Base-by-base conservation (phyloP, 1,140 invertebrate species). In the Dreissena polymorpha region DNA sequence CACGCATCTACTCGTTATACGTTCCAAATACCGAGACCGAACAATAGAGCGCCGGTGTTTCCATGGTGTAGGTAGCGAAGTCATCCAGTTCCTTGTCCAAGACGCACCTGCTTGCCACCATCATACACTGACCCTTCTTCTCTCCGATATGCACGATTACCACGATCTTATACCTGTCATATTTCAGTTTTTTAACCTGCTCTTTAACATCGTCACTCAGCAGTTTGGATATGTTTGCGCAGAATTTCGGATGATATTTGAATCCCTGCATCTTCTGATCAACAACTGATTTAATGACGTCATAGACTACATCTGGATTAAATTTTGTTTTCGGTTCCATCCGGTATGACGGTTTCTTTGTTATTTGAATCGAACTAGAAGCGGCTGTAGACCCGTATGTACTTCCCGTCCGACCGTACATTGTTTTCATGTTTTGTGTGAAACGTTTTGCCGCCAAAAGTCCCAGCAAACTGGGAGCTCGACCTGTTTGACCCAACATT, bases 91-190 rank as follows among this genome's bases (percentile, higher is more conserved):
- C 87, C 12, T 86, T 85, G 75, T 92, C 89, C 91, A 91, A 92
- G 0, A 88, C 80, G 68, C 90, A 90, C 39, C 91, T 81, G 77
- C 91, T 92, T 0, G 83, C 78, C 10, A 87, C 75, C 29, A 85
- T 51, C 27, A 90, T 80, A 16, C 88, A 85, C 68, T 91, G 90
- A 25, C 86, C 86, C 51, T 79, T 87, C 39, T 86, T 89, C 72
- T 92, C 86, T 10, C 90, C 89, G 29, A 92, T 88, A 49, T 87
- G 73, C 0, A 92, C 90, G 55, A 87, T 73, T 55, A 84, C 85
- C 0, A 91, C 86, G 27, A 92, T 87, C 76, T 91, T 92, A 77
- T 92, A 92, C 12, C 91, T 78, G 78, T 89, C 88, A 84, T 88
- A 91, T 21, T 84, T 85, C 72, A 91, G 77, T n/a, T 82, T 80